Base-by-base conservation (phyloP, 2,888 invertebrate species). In the Caenorhabditis wallacei region DNA sequence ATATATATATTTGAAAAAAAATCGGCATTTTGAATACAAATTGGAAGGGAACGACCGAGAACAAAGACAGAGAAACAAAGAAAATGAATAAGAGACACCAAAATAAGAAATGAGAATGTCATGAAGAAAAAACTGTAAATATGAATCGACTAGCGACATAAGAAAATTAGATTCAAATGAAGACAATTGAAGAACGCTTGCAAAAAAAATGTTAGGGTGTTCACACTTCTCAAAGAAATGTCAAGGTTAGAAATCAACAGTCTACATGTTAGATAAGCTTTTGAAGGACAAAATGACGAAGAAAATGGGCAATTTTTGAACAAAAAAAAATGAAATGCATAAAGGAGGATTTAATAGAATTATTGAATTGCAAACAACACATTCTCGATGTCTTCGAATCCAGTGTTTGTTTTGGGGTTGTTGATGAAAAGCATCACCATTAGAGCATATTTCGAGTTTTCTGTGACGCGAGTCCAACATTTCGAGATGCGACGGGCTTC, bases 401-500 rank as follows among this genome's bases (percentile, higher is more conserved):
- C 54, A 10, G 69, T 53, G 22, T 30, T 46, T 0, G 63, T 46
- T 0, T 16, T 30, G 0, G 69, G 69, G 2, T 26, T 46, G 22
- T 78, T 78, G 63, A 69, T 54, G 54, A 22, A 78, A 35, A 78
- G 69, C 78, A 78, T 78, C 8, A 78, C 51, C 78, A 78, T 78
- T 20, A 78, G 18, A 1, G 69, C 61, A 13, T 69, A 78, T n/a
- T 69, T 18, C 18, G 69, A 54, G 40, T 18, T 69, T 13, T 78
- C 78, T 11, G 51, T 18, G 8, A 78, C 24, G 13, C 18, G 48
- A 0, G 61, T 56, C 78, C 78, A 78, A 35, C 63, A 43, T 11
- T 30, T 53, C 11, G 78, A 18, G 20, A 69, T 63, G 4, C 78
- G 61, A 22, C n/a, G 53, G 18, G 69, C 26, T 30, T 78, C 78